Evolutionary conservation across 1,140 invertebrate genomes (phyloP), one percentile per base, ranked within the genome.

Genomic region (Acromyrmex echinatior): DNA sequence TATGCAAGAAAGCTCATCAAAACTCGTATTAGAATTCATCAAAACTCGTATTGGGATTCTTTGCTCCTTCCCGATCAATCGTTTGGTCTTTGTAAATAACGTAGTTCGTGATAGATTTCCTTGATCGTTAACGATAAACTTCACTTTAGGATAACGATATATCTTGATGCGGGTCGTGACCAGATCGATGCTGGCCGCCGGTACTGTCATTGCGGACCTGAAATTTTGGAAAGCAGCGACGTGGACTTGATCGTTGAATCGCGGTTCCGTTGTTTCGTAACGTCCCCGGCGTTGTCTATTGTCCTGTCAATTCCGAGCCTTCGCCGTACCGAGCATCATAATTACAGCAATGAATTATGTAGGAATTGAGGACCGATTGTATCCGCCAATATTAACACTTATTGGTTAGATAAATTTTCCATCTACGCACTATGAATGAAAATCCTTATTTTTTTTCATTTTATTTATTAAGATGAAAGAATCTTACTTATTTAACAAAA

Each of bases 121-220:
- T 94, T 98, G 98, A 90, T 98, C 98, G 92, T 99, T 98, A 76
- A 98, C 97, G 74, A 98, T 98, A 88, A 98, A 98, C 92, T 98
- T 98, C 21, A 98, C 98, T 92, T 98, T 97, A 39, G 97, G 97
- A 92, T 98, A 96, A 90, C 97, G 96, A 92, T 97, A 97, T 2
- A 98, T 97, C 18, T 96, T 97, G 6, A 97, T 97, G 89, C 97
- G 97, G 21, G 97, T 98, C 3, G 97, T 98, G 21, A 97, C 97
- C 85, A 97, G 94, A 93, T 97, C 97, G 91, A 97, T 97, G 78
- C 97, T 97, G 68, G 97, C 96, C 14, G 97, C 96, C 92, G 96
- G 95, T 93, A 95, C 95, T 91, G 95, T 96, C 77, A 90, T 88
- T 92, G 60, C 58, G 49, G 16, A 58, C 35, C 51, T 71, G 65